A percentile compares a stretch with the other conserved stretches of the same genome.
phyloP scores from a whole-genome alignment of 2,888 invertebrate genomes.

The Acronicta psi region DNA sequence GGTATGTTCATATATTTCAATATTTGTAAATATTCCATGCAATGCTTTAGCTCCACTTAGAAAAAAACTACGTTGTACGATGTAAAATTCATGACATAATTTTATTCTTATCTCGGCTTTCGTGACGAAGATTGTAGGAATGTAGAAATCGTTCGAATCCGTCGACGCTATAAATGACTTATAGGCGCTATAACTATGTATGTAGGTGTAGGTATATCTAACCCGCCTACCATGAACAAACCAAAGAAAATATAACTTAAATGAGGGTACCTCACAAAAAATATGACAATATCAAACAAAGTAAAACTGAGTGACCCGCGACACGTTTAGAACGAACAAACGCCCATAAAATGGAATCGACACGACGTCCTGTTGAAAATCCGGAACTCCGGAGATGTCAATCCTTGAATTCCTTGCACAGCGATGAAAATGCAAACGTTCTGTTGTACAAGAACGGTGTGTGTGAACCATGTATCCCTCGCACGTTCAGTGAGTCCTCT shows the following conservation, averaged over 20 bases:
- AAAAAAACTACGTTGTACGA: too few species aligned
- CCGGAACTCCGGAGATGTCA: constrained; percentile 20
- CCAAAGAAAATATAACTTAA: not conserved
- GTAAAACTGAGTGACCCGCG: constrained; percentile 2
- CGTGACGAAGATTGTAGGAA: too few species aligned
- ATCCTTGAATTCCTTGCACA: constrained; percentile 41
- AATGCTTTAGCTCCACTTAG: too few species aligned
- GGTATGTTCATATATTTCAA: too few species aligned
- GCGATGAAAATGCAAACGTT: constrained; percentile 24
- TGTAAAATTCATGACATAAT: too few species aligned
- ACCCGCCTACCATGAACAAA: too few species aligned
- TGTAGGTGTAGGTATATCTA: too few species aligned
- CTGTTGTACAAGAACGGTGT: constrained; percentile 25
- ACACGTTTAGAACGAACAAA: not conserved
- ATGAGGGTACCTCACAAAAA: not conserved
- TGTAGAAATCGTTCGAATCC: too few species aligned
- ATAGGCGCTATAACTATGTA: too few species aligned
- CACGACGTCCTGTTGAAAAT: not conserved
- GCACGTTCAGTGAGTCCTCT: constrained; percentile 62
- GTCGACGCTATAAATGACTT: too few species aligned
- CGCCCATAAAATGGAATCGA: constrained; percentile 31
- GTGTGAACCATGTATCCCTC: constrained; percentile 24
- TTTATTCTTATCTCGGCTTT: too few species aligned
- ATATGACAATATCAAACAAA: not conserved
- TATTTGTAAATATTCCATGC: too few species aligned